These are phyloP conservation scores for Leucophenga montana DNA, from an alignment of 2,888 invertebrate species.

Conservation along the genomic window DNA sequence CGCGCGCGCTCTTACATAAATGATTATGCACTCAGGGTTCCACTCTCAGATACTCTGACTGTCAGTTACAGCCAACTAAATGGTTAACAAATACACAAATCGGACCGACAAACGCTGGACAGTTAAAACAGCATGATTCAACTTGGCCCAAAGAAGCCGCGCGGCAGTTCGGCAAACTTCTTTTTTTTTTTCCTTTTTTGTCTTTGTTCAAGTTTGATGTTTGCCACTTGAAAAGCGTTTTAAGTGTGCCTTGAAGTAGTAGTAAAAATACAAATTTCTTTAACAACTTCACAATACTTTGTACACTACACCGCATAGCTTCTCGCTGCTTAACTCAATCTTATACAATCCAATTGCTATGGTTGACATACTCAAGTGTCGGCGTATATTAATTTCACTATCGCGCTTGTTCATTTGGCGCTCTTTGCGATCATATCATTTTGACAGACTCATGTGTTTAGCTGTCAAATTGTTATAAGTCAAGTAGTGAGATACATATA, in stretches of 20 bases:
- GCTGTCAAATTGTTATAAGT: conserved; percentile 58
- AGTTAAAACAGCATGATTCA: neutral
- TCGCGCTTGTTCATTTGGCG: conserved; percentile 11
- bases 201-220: neutral
- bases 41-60: neutral
- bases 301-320: too few relatives aligned
- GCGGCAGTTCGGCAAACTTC: neutral
- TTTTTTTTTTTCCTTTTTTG: neutral
- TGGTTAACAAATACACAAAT: conserved; percentile 20
- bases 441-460: conserved; percentile 66
- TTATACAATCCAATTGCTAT: neutral
- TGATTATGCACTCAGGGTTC: conserved; percentile 20
- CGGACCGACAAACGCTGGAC: neutral
- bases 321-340: too few relatives aligned
- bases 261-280: conserved; percentile 20
- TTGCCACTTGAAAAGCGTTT: conserved; percentile 10
- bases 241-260: neutral
- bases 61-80: conserved; percentile 25
- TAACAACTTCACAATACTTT: conserved; percentile 20
- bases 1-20: conserved; percentile 7
- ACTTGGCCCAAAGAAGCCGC: conserved; percentile 22
- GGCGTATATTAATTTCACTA: conserved; percentile 27
- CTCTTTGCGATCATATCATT: conserved; percentile 66
- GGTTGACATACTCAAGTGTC: conserved; percentile 26
- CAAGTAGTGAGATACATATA: too few relatives aligned